phyloP scores from a whole-genome alignment of 2,797 vertebrate species.

The Poecile montanus region DNA sequence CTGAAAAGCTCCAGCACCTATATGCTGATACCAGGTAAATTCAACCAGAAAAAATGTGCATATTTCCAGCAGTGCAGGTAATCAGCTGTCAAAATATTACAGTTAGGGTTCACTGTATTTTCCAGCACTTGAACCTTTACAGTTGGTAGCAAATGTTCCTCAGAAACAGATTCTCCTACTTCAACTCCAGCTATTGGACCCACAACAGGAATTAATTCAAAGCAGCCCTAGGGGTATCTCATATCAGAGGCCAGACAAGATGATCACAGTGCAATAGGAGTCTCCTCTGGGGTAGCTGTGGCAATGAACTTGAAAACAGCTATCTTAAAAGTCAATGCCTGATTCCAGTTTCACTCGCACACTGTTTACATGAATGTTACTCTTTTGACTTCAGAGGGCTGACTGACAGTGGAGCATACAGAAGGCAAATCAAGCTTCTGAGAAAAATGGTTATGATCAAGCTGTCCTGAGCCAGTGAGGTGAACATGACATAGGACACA shows the following conservation, averaged over 20 bases:
- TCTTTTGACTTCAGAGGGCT: constrained; percentile 8
- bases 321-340: background rate
- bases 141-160: background rate
- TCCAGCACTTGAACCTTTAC: background rate
- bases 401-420: background rate
- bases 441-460: constrained; percentile 20
- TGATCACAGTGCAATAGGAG: constrained; percentile 10
- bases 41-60: background rate
- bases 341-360: constrained; percentile 2
- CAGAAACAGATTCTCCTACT: background rate
- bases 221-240: background rate
- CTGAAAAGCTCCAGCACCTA: background rate
- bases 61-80: constrained; percentile 42
- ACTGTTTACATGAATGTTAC: constrained; percentile 25
- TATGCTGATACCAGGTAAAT: constrained; percentile 3
- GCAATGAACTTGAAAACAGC: constrained; percentile 65
- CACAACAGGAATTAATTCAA: constrained; percentile 22
- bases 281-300: constrained; percentile 26
- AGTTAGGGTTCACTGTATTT: constrained; percentile 8
- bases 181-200: background rate
- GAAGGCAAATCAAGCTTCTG: background rate
- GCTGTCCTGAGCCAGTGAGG: background rate
- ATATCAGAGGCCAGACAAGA: constrained; percentile 12
- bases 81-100: constrained; percentile 44
- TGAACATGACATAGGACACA: background rate